Base-by-base conservation (phyloP, 1,140 invertebrate genomes). In the Lepidotrigona ventralis region DNA sequence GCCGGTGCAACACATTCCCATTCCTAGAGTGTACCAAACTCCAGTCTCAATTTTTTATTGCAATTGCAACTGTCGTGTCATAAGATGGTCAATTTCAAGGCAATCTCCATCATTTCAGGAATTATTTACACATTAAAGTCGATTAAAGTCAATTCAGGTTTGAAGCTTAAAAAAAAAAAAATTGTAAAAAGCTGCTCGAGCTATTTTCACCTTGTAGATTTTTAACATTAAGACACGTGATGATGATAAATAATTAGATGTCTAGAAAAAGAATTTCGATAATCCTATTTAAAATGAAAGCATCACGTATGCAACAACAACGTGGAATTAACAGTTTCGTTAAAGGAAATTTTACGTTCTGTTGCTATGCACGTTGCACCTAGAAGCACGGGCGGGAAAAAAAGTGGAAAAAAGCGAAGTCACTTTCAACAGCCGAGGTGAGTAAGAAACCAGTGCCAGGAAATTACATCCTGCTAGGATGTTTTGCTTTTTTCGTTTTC, bases 401-500 rank as follows among this genome's bases (percentile, higher is more conserved):
- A 21, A 58, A 58, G 2, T 0, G 8, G 11, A 39, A 53, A 51
- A 53, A 72, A 72, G 70, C 19, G 4, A 72, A 72, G 11, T 72
- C 46, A 51, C 70, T 72, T 72, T 72, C 70, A 26, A 51, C 46
- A 53, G 19, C 64, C 26, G 17, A 33, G n/a, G 17, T 17, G 11
- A 0, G 66, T 21, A 39, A 69, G 71, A 72, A 72, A 72, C 23
- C 58, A n/a, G 23, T n/a, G n/a, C 71, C 46, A 29, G 46, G 71
- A 72, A 53, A 72, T 72, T 54, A 72, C 51, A 72, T 72, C 71
- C 71, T 72, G 71, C 15, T 71, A n/a, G 8, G 70, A 66, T 71
- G 51, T 72, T 54, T 72, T 53, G 26, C 70, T 54, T 54, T 54
- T 33, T 54, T 54, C 71, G n/a, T 72, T 72, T 72, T 54, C 71